Evolutionary conservation across 2,888 invertebrate genomes (phyloP).

Genomic region (Escarpia spicata): DNA sequence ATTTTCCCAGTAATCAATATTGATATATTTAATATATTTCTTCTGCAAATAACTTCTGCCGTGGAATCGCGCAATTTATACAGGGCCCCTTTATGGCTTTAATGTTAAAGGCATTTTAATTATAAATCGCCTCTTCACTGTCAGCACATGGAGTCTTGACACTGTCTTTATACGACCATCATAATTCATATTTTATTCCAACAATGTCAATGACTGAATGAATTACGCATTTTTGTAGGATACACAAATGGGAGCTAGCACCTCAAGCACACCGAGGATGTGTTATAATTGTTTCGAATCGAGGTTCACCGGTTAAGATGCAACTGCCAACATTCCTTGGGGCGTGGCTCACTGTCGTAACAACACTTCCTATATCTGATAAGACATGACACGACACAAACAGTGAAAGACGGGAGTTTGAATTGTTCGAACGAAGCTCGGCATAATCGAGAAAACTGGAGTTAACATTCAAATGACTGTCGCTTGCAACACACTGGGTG

Average conservation of each 20-base stretch:
- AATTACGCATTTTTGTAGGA: neutral
- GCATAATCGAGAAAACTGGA: neutral
- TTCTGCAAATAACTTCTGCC: too few species aligned
- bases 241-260: neutral
- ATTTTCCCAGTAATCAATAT: too few species aligned
- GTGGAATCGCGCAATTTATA: too few species aligned
- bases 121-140: too few species aligned
- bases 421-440: neutral
- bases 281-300: neutral
- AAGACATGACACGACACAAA: conserved; percentile 7
- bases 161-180: too few species aligned
- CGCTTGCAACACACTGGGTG: neutral
- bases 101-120: too few species aligned
- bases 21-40: too few species aligned
- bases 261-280: neutral
- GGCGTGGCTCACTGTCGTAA: neutral
- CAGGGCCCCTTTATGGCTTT: too few species aligned
- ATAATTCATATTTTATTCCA: too few species aligned
- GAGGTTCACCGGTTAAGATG: neutral
- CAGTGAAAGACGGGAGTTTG: neutral
- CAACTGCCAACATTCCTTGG: neutral
- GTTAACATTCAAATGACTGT: neutral
- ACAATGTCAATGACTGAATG: too few species aligned
- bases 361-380: neutral
- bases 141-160: too few species aligned